These are phyloP conservation scores for Leptopilina myrica DNA, from an alignment of 2,888 invertebrate species.

Conservation along the genomic window DNA sequence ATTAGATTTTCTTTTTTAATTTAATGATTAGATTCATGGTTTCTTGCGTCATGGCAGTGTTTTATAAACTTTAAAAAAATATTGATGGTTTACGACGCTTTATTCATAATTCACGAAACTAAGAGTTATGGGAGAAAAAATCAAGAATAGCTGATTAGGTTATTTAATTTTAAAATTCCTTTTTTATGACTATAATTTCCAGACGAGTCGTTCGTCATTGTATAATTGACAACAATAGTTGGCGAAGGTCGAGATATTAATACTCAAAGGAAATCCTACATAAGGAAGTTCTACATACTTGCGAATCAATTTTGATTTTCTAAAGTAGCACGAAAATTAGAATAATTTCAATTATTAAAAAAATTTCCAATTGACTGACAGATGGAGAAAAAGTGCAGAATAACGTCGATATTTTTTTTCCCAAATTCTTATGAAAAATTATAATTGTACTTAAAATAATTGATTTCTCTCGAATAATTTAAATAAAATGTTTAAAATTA, in stretches of 20 bases:
- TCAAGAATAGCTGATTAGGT: slow-evolving; percentile 57
- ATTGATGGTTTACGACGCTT: not conserved
- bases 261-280: slow-evolving; percentile 67
- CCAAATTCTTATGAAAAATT: too few species aligned
- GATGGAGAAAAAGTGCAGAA: not conserved
- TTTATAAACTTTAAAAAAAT: not conserved
- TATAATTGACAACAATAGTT: slow-evolving; percentile 71
- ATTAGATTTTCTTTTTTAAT: too few species aligned
- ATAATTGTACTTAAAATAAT: too few species aligned
- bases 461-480: too few species aligned
- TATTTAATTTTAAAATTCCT: slow-evolving; percentile 56
- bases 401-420: too few species aligned
- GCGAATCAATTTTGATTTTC: slow-evolving; percentile 10
- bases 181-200: slow-evolving; percentile 64
- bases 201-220: slow-evolving; percentile 62
- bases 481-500: too few species aligned
- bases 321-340: not conserved
- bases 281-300: slow-evolving; percentile 59
- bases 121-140: slow-evolving; percentile 51
- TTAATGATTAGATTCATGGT: too few species aligned
- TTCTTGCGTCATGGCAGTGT: not conserved
- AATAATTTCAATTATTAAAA: not conserved
- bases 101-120: not conserved
- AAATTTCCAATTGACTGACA: not conserved
- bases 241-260: slow-evolving; percentile 67